Percentiles rank a stretch among this genome's conserved stretches.
phyloP scores from a whole-genome alignment of 2,888 invertebrate species.

The Lasioglossum morio region DNA sequence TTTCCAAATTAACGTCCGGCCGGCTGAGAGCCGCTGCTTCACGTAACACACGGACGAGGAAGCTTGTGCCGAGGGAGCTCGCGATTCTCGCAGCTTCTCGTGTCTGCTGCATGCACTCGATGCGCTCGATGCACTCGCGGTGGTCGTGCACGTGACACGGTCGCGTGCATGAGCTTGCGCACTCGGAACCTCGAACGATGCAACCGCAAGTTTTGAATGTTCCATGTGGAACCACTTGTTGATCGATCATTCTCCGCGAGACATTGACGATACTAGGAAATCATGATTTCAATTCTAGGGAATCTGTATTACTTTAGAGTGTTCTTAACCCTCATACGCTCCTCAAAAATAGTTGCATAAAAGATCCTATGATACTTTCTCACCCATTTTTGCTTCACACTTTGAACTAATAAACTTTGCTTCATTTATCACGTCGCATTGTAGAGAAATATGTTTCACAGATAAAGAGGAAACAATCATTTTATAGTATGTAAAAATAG shows the following conservation, averaged over 20 bases:
- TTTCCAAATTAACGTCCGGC: constrained; percentile 30
- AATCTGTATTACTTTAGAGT: no score
- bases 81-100: constrained; percentile 23
- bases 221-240: not conserved
- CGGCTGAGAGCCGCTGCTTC: constrained; percentile 10
- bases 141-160: not conserved
- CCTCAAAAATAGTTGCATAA: no score
- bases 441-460: no score
- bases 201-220: not conserved
- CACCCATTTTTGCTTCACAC: no score
- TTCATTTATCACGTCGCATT: no score
- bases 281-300: not conserved
- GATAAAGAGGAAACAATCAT: no score
- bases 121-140: not conserved
- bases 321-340: no score
- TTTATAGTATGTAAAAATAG: no score
- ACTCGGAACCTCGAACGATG: not conserved
- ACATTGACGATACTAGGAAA: not conserved
- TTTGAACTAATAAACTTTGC: no score
- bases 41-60: constrained; percentile 50
- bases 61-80: constrained; percentile 1
- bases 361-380: no score
- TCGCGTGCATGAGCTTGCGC: not conserved
- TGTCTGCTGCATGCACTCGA: not conserved
- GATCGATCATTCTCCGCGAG: not conserved